A percentile compares a stretch with the other conserved stretches of the same genome.
These are phyloP conservation scores for Thaumatotibia leucotreta DNA, from an alignment of 1,140 invertebrate species.

Conservation along the genomic window DNA sequence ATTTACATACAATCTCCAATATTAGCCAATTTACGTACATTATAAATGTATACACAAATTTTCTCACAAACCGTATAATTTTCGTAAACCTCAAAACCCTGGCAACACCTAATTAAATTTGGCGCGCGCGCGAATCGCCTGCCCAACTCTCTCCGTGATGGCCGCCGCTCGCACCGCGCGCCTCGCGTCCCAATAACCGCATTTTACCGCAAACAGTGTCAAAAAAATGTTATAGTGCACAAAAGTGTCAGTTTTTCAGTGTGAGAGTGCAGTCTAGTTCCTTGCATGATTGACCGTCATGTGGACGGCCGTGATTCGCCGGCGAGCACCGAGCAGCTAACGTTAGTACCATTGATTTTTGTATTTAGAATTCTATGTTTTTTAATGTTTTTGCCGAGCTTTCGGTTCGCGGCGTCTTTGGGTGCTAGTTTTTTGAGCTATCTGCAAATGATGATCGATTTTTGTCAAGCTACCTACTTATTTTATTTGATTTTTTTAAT, in stretches of 20 bases:
- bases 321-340: conserved; percentile 70
- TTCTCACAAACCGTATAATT: not conserved
- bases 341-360: conserved; percentile 44
- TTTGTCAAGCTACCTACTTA: not conserved
- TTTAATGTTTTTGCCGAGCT: not conserved
- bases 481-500: not conserved
- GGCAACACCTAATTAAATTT: conserved; percentile 45
- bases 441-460: too few relatives aligned
- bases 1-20: too few relatives aligned
- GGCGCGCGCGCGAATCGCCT: conserved; percentile 66
- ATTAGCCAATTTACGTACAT: too few relatives aligned
- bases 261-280: conserved; percentile 36
- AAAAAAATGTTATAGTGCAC: conserved; percentile 60
- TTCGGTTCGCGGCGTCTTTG: not conserved
- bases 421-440: not conserved
- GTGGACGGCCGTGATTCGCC: conserved; percentile 65
- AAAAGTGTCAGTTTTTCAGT: conserved; percentile 37
- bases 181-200: conserved; percentile 41
- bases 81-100: not conserved
- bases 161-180: conserved; percentile 53
- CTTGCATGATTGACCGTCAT: conserved; percentile 68
- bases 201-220: conserved; percentile 25
- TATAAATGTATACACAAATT: too few relatives aligned
- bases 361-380: not conserved
- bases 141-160: conserved; percentile 54